Evolutionary conservation across 2,797 vertebrate genomes (phyloP).

Genomic region (Cossypha caffra): DNA sequence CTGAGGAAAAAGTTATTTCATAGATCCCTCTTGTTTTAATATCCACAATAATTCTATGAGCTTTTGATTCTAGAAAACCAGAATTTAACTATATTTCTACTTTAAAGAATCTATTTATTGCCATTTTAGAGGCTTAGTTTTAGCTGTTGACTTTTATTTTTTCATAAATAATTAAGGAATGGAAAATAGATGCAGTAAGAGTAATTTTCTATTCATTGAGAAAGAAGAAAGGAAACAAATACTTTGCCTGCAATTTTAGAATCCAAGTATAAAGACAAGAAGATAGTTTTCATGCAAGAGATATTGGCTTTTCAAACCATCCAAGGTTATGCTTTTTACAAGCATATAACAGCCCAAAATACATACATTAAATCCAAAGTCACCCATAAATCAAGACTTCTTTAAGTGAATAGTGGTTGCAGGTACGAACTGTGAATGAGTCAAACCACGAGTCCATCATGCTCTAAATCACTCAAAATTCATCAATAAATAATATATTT

Average conservation of each 20-base stretch:
- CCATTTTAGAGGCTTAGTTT: neutral
- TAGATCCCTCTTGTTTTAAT: neutral
- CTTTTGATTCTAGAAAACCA: neutral
- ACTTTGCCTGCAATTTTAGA: neutral
- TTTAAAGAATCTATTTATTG: neutral
- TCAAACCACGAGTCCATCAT: neutral
- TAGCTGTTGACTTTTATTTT: neutral
- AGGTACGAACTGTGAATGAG: neutral
- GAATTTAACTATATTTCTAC: neutral
- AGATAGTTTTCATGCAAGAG: neutral
- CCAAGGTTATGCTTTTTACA: neutral
- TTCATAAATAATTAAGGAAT: constrained; percentile 29
- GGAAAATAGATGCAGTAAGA: neutral
- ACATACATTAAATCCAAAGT: neutral
- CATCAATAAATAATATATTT: neutral
- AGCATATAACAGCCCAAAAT: neutral
- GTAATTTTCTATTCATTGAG: neutral
- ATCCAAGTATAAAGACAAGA: neutral
- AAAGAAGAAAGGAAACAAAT: neutral
- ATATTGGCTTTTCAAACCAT: neutral
- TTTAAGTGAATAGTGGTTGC: neutral
- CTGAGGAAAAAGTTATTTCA: neutral
- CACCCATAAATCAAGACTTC: neutral
- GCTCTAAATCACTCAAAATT: neutral
- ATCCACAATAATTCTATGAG: neutral